phyloP scores from a whole-genome alignment of 2,113 vertebrate species.

The Procapra przewalskii region DNA sequence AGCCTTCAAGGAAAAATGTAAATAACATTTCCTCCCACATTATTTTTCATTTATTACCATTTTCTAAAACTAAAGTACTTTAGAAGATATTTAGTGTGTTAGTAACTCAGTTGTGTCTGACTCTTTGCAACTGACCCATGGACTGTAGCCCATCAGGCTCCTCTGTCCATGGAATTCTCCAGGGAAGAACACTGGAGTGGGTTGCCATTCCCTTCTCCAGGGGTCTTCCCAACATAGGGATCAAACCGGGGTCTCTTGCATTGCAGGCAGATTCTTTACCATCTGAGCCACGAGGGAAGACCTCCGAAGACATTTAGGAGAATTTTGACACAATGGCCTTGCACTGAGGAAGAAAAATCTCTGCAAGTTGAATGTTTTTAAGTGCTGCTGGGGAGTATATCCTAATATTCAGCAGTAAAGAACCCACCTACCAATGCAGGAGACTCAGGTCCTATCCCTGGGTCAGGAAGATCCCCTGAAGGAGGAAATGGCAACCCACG shows the following conservation, averaged over 20 bases:
- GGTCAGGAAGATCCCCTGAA: not conserved
- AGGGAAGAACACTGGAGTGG: not conserved
- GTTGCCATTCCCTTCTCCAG: not conserved
- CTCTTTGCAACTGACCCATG: not conserved
- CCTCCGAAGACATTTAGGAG: not conserved
- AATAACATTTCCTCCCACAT: not conserved
- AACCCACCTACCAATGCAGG: not conserved
- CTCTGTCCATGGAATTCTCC: not conserved
- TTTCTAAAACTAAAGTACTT: constrained; percentile 14
- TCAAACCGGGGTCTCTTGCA: not conserved
- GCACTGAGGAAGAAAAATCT: not conserved
- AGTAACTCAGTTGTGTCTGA: not conserved
- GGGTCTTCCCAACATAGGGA: not conserved
- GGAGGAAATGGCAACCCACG: not conserved
- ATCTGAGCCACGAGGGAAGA: not conserved
- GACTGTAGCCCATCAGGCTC: not conserved
- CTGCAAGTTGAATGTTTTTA: not conserved
- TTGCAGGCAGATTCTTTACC: not conserved
- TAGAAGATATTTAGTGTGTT: not conserved
- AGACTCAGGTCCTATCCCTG: not conserved
- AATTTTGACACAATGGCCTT: not conserved
- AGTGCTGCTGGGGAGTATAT: not conserved
- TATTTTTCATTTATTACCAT: not conserved
- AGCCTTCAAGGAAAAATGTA: not conserved
- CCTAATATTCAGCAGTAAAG: not conserved